A percentile compares a stretch with the other conserved stretches of the same genome.
Evolutionary conservation across 2,113 vertebrate species (phyloP).

Genomic region (Osmerus mordax): DNA sequence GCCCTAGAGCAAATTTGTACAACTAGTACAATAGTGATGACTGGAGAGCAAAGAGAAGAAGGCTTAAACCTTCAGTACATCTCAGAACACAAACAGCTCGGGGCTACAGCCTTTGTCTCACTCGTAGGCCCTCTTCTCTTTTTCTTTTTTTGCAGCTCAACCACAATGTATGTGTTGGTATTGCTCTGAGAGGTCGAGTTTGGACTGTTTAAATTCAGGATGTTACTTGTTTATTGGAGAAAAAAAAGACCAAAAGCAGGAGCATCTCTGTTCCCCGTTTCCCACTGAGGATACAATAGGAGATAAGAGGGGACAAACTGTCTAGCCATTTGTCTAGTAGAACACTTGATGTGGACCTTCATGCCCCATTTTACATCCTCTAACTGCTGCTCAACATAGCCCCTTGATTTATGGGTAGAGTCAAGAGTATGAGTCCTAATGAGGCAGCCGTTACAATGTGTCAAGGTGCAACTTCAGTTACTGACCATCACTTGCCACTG

Average conservation of each 20-base stretch:
- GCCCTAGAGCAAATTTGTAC: slow-evolving; percentile 70
- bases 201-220: slow-evolving; percentile 64
- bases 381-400: neutral
- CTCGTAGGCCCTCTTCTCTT: slow-evolving; percentile 45
- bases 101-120: slow-evolving; percentile 63
- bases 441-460: slow-evolving; percentile 56
- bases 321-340: neutral
- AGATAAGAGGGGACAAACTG: slow-evolving; percentile 43
- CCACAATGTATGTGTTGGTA: slow-evolving; percentile 65
- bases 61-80: slow-evolving; percentile 61
- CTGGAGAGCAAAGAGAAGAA: slow-evolving; percentile 47
- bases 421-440: slow-evolving; percentile 40
- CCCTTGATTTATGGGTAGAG: slow-evolving; percentile 1
- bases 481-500: slow-evolving; percentile 53
- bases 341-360: slow-evolving; percentile 3
- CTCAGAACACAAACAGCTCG: slow-evolving; percentile 68
- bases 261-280: slow-evolving; percentile 16
- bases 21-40: slow-evolving; percentile 61
- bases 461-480: slow-evolving; percentile 65
- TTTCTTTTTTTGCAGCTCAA: slow-evolving; percentile 53
- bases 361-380: slow-evolving; percentile 22
- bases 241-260: slow-evolving; percentile 55
- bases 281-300: slow-evolving; percentile 29
- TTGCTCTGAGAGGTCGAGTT: slow-evolving; percentile 59
- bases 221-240: slow-evolving; percentile 62